Conservation (phyloP, 2,113 vertebrate species). For the Daphoenositta chrysoptera region DNA sequence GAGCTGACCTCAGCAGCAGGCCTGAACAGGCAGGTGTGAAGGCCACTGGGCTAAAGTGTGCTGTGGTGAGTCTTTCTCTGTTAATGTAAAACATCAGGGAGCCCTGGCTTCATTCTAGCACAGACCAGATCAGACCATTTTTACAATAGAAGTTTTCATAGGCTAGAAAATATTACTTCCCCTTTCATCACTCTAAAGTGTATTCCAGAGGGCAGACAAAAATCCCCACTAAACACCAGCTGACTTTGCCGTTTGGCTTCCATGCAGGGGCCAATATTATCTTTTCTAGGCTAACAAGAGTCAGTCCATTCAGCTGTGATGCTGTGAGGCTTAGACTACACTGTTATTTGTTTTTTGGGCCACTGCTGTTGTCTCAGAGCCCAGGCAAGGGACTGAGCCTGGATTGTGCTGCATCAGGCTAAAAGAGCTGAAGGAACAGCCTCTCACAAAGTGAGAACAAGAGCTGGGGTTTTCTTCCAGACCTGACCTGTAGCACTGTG, state of each 20-base stretch:
- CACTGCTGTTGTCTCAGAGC: neutral
- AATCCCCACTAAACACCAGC: neutral
- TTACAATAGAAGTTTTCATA: conserved; percentile 15
- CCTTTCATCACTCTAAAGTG: neutral
- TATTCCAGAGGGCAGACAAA: conserved; percentile 1
- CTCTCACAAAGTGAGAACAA: neutral
- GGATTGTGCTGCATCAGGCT: neutral
- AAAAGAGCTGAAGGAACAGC: neutral
- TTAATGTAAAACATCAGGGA: neutral
- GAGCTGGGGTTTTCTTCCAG: neutral
- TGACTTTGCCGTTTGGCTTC: neutral
- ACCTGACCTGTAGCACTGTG: neutral
- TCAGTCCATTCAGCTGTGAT: neutral
- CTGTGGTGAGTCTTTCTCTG: neutral
- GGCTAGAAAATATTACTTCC: neutral
- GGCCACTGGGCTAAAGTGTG: neutral
- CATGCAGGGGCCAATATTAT: neutral
- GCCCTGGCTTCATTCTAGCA: neutral
- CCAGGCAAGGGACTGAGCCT: neutral
- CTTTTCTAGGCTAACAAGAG: neutral
- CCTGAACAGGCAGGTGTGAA: neutral
- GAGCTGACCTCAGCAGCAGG: neutral
- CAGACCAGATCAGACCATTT: conserved; percentile 26
- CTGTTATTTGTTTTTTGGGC: neutral
- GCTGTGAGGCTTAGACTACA: neutral